Conservation (phyloP, 2,888 invertebrate species). For the Nephrotoma guestfalica region DNA sequence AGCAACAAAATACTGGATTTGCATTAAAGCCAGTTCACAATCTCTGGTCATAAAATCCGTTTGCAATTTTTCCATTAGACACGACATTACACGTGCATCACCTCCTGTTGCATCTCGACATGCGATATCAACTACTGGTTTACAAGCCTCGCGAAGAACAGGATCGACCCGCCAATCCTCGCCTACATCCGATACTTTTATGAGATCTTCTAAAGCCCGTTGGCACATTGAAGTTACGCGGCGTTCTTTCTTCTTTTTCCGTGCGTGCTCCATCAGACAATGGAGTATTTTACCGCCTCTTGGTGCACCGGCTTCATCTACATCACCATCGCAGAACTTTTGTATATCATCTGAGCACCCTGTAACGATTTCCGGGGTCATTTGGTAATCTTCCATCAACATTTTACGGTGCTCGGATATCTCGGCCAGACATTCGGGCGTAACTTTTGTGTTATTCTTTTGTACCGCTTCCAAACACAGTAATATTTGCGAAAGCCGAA, state of each 20-base stretch:
- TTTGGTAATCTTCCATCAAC: slow-evolving; percentile 82
- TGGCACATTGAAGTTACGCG: slow-evolving; percentile 56
- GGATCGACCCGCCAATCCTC: slow-evolving; percentile 95
- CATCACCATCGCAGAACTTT: slow-evolving; percentile 48
- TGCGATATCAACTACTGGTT: slow-evolving; percentile 63
- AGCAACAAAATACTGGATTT: slow-evolving; percentile 94
- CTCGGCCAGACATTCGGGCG: slow-evolving; percentile 69
- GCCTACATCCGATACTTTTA: slow-evolving; percentile 82
- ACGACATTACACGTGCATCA: slow-evolving; percentile 75
- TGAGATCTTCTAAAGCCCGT: slow-evolving; percentile 61
- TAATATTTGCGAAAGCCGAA: slow-evolving; percentile 76
- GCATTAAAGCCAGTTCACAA: slow-evolving; percentile 82
- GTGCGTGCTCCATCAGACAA: slow-evolving; percentile 83
- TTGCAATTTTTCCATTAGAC: slow-evolving; percentile 84
- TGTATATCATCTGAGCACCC: slow-evolving; percentile 76
- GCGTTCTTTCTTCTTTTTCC: slow-evolving; percentile 45
- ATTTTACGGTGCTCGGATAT: slow-evolving; percentile 82
- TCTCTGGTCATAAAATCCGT: slow-evolving; percentile 69
- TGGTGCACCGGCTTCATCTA: slow-evolving; percentile 14
- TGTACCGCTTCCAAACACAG: slow-evolving; percentile 76
- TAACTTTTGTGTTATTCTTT: slow-evolving; percentile 55
- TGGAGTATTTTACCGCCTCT: slow-evolving; percentile 83
- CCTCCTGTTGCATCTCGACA: slow-evolving; percentile 61
- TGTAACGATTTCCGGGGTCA: slow-evolving; percentile 85
- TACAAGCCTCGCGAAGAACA: slow-evolving; percentile 71